phyloP scores from a whole-genome alignment of 2,113 vertebrate species.

The Etia nguti region DNA sequence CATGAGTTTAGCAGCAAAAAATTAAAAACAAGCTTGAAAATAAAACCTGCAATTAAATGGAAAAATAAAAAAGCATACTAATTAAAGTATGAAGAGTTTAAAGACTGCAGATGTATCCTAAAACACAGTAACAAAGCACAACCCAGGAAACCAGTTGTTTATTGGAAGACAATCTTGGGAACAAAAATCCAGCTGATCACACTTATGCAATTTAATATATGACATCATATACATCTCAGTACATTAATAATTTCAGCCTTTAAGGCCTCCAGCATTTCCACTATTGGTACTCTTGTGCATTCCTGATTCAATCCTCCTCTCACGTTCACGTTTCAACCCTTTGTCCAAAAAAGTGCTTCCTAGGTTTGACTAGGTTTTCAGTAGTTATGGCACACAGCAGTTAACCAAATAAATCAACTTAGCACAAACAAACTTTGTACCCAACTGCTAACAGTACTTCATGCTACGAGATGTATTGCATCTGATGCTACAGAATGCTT shows the following conservation, averaged over 20 bases:
- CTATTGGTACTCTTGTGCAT: background rate
- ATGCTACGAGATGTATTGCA: constrained; percentile 47
- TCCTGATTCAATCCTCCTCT: background rate
- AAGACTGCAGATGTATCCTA: background rate
- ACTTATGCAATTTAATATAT: constrained; percentile 38
- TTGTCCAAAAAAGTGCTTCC: constrained; percentile 14
- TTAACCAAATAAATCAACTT: background rate
- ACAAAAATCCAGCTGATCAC: constrained; percentile 48
- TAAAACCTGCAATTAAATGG: background rate
- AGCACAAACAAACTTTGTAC: background rate
- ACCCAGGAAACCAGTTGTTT: constrained; percentile 51
- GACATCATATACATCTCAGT: constrained; percentile 53
- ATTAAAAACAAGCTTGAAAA: background rate
- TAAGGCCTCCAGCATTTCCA: background rate
- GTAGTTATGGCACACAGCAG: constrained; percentile 24
- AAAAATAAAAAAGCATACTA: background rate
- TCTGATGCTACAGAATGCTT: constrained; percentile 33
- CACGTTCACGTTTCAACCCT: background rate
- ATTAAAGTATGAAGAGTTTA: rapidly evolving
- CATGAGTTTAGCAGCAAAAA: background rate
- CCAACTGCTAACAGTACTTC: constrained; percentile 40
- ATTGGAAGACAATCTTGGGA: constrained; percentile 70
- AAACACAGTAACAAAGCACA: background rate
- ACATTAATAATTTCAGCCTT: background rate
- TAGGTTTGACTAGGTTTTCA: constrained; percentile 4